Evolutionary conservation across 2,797 vertebrate species (phyloP).

Genomic region (Enteromius argenteus): DNA sequence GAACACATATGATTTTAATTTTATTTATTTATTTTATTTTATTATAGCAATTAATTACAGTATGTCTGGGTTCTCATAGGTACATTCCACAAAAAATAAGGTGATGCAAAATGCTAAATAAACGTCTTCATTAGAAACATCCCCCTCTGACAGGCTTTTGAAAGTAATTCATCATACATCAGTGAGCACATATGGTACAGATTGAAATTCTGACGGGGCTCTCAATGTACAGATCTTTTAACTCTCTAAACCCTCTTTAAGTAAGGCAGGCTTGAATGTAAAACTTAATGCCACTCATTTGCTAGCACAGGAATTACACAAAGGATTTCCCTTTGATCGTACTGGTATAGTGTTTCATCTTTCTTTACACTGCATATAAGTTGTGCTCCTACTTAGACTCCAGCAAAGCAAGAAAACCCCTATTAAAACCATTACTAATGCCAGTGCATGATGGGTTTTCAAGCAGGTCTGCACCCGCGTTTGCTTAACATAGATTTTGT

Average conservation of each 20-base stretch:
- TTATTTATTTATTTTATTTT: too few relatives aligned
- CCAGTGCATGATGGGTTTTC: not conserved
- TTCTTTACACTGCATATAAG: slow-evolving; percentile 5
- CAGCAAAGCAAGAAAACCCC: slow-evolving; percentile 11
- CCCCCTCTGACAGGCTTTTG: slow-evolving; percentile 49
- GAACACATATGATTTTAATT: not conserved
- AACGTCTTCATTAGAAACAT: slow-evolving; percentile 30
- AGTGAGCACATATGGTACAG: slow-evolving; percentile 51
- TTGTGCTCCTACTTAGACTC: not conserved
- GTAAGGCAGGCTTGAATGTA: slow-evolving; percentile 69
- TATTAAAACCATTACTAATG: slow-evolving; percentile 23
- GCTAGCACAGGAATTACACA: slow-evolving; percentile 29
- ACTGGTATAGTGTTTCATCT: slow-evolving; percentile 31
- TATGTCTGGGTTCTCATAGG: not conserved
- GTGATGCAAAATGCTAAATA: slow-evolving; percentile 34
- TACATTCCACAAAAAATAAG: slow-evolving; percentile 17
- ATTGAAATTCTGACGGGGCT: slow-evolving; percentile 49
- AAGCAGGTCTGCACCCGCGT: not conserved
- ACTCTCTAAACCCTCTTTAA: slow-evolving; percentile 71
- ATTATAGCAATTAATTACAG: not conserved
- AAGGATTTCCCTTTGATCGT: slow-evolving; percentile 25
- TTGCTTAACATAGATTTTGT: slow-evolving; percentile 4
- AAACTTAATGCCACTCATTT: slow-evolving; percentile 48
- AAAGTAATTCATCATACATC: slow-evolving; percentile 22
- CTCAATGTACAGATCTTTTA: slow-evolving; percentile 52